These are phyloP conservation scores for Drosophila crucigera DNA, from an alignment of 2,888 invertebrate species.

Conservation along the genomic window DNA sequence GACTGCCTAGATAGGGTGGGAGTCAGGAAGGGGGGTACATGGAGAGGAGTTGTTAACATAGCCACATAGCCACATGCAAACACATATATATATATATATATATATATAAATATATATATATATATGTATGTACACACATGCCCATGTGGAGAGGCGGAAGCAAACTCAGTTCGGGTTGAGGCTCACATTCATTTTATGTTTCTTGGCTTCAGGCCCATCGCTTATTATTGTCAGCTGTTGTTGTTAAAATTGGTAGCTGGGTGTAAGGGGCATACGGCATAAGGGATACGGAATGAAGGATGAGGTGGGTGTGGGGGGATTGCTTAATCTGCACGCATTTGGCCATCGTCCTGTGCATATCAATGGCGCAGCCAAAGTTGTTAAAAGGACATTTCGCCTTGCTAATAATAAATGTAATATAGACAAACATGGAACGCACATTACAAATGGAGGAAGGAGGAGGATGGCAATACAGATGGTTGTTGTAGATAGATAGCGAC, in stretches of 20 bases:
- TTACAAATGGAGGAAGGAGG: slow-evolving; percentile 7
- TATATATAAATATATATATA: slow-evolving; percentile 1
- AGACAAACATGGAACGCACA: slow-evolving; percentile 56
- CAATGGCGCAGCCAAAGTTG: slow-evolving; percentile 56
- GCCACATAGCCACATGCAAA: slow-evolving; percentile 2
- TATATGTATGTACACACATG: background rate
- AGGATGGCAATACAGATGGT: slow-evolving; percentile 1
- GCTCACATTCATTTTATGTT: slow-evolving; percentile 33
- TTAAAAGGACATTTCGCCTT: slow-evolving; percentile 62
- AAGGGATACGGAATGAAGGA: slow-evolving; percentile 10
- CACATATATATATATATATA: background rate
- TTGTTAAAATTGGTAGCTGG: slow-evolving; percentile 11
- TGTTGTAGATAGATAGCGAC: slow-evolving; percentile 2
- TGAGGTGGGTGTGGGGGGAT: slow-evolving; percentile 13
- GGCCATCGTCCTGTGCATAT: slow-evolving; percentile 58
- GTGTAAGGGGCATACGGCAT: slow-evolving; percentile 3
- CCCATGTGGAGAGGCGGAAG: background rate
- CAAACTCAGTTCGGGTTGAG: slow-evolving; percentile 4
- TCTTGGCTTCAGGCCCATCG: slow-evolving; percentile 10
- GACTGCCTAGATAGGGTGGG: background rate
- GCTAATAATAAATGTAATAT: slow-evolving; percentile 63
- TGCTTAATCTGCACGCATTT: slow-evolving; percentile 59
- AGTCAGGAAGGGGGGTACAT: background rate
- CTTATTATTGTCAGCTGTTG: slow-evolving; percentile 49
- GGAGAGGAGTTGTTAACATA: slow-evolving; percentile 18